Base-by-base conservation (phyloP, 53 echinoderm and acorn worm genomes). In the Astropecten irregularis region DNA sequence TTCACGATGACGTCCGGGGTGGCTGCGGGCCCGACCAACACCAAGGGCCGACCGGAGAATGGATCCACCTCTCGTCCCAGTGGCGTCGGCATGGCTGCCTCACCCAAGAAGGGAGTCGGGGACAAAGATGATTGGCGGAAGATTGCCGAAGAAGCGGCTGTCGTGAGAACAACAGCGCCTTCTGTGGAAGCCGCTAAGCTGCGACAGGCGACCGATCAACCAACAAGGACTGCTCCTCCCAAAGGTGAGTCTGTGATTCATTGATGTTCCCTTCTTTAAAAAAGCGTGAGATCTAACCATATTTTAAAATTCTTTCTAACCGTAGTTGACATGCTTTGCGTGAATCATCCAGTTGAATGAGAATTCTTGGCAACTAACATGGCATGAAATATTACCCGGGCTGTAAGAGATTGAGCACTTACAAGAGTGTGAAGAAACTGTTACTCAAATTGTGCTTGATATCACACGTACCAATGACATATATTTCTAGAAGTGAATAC, bases 141-240 rank as follows among this genome's bases (percentile, higher is more conserved):
- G 71, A 81, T 77, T 38, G 91, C 76, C 7, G 92, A 92, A 49
- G 92, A 92, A 36, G 88, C 92, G 32, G 46, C 39, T 22, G 73
- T 82, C 6, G 51, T 67, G 4, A 62, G 92, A 46, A 33, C 79
- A 37, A 13, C 44, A 23, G 28, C 60, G 14, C 10, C 61, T 3
- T 59, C 77, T 2, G 40, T 58, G 21, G 40, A 67, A 44, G 42
- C 46, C 4, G 8, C 63, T 1, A 6, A 6, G 6, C 62, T 32
- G 79, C 11, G 79, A 19, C 9, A 46, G 28, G 9, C 61, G 19
- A 21, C 46, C 2, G 79, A 61, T 28, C 61, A 28, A 18, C 53
- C 42, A 21, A 40, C 54, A 15, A 76, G 58, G 54, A 27, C 40
- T 28, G 11, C 18, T 2, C 26, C 42, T 9, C 25, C 58, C 8